Conservation (phyloP, 2,888 invertebrate genomes). For the Drosophila cyrtoloma region DNA sequence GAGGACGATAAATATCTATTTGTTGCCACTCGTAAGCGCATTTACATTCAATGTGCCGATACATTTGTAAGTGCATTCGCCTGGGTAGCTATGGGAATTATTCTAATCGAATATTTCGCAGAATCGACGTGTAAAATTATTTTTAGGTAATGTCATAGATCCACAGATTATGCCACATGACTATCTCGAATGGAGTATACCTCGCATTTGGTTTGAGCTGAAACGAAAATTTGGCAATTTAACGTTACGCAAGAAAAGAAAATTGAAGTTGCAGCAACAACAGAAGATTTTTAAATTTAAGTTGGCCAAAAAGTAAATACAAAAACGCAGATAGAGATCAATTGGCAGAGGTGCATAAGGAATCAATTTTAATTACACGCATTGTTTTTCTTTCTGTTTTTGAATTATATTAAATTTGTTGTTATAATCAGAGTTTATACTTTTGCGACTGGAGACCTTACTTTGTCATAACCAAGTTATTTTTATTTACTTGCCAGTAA, state of each 20-base stretch:
- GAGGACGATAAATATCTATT: neutral
- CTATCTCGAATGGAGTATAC: conserved; percentile 19
- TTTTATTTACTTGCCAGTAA: neutral
- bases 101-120: neutral
- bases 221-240: conserved; percentile 18
- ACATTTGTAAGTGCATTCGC: conserved; percentile 15
- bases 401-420: neutral
- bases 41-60: conserved; percentile 21
- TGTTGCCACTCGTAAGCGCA: conserved; percentile 24
- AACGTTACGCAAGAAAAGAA: neutral
- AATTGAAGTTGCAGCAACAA: neutral
- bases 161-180: neutral
- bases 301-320: neutral
- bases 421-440: neutral
- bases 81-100: neutral
- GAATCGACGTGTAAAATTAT: conserved; percentile 22
- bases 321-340: neutral
- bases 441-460: neutral
- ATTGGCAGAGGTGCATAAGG: neutral
- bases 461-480: neutral
- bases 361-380: neutral
- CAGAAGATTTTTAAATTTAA: neutral
- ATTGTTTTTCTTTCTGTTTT: neutral
- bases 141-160: conserved; percentile 10
- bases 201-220: conserved; percentile 26